These are phyloP conservation scores for Oreohelix idahoensis DNA, from an alignment of 1,140 invertebrate genomes.

Conservation along the genomic window DNA sequence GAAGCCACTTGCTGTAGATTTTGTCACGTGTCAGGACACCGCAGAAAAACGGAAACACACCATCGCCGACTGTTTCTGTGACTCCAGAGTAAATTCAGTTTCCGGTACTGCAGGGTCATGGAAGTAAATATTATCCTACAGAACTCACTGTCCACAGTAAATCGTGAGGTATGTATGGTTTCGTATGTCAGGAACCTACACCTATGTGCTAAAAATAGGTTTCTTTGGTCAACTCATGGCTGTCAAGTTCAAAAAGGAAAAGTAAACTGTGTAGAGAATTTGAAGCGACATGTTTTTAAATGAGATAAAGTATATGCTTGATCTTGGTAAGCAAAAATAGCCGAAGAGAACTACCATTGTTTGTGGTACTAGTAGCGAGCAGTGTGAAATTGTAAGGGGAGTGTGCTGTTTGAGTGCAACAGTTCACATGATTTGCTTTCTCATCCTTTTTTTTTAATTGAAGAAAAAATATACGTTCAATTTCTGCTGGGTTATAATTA, in stretches of 20 bases:
- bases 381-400: too few relatives aligned
- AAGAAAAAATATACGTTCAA: too few relatives aligned
- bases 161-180: not conserved
- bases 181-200: not conserved
- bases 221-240: not conserved
- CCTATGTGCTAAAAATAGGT: not conserved
- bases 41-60: not conserved
- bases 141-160: not conserved
- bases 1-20: not conserved
- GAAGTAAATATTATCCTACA: not conserved
- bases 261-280: too few relatives aligned
- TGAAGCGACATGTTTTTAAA: too few relatives aligned
- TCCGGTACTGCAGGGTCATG: not conserved
- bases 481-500: too few relatives aligned
- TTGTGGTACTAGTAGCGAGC: too few relatives aligned
- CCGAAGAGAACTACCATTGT: too few relatives aligned
- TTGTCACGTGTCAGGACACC: not conserved
- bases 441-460: too few relatives aligned
- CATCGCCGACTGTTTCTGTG: not conserved
- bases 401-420: too few relatives aligned
- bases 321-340: too few relatives aligned
- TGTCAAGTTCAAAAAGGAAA: not conserved
- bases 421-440: too few relatives aligned
- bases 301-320: too few relatives aligned
- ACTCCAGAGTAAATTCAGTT: not conserved